Evolutionary conservation across 2,888 invertebrate species (phyloP).

Genomic region (Antitype chi): DNA sequence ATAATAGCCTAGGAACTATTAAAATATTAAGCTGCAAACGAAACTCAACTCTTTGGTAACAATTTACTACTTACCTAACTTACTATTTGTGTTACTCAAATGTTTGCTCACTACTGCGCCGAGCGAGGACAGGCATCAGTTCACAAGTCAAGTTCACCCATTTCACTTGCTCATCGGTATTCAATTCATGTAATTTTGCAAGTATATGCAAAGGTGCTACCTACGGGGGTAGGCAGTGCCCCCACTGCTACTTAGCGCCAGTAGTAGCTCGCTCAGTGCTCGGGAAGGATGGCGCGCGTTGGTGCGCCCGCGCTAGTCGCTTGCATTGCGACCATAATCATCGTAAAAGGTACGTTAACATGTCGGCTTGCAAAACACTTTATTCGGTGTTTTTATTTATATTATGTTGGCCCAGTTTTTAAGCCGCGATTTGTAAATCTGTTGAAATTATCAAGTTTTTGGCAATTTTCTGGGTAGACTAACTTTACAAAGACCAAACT

Average conservation of each 20-base stretch:
- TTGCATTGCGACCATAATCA: constrained; percentile 60
- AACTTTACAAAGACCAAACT: neutral
- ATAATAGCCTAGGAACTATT: neutral
- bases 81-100: neutral
- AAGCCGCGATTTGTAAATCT: constrained; percentile 13
- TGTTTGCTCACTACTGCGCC: neutral
- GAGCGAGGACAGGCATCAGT: neutral
- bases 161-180: constrained; percentile 62
- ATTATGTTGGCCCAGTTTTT: constrained; percentile 37
- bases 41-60: neutral
- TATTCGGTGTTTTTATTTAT: constrained; percentile 43
- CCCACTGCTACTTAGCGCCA: constrained; percentile 55
- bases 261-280: constrained; percentile 44
- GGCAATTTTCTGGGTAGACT: neutral
- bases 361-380: constrained; percentile 50
- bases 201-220: constrained; percentile 57
- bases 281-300: constrained; percentile 74
- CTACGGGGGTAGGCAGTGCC: constrained; percentile 58
- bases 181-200: constrained; percentile 57
- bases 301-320: constrained; percentile 61
- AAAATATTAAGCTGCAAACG: neutral
- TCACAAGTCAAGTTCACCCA: constrained; percentile 52
- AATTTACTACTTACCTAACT: neutral
- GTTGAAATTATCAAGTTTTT: constrained; percentile 22
- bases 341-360: constrained; percentile 69